phyloP scores from a whole-genome alignment of 2,113 vertebrate species.

The Rhineura floridana region DNA sequence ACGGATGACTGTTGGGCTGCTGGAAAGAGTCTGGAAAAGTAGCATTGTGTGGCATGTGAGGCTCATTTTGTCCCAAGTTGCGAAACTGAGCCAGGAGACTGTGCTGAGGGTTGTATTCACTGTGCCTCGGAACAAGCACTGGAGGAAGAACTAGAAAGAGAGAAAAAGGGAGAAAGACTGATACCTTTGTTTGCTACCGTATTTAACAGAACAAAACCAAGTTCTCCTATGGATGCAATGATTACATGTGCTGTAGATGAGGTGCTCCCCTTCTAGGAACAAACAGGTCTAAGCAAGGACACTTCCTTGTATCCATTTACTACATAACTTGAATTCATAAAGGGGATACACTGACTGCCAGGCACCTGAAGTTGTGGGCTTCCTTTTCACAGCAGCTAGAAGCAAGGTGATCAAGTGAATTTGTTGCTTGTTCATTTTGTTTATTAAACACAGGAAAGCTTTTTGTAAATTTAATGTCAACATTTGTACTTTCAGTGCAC shows the following conservation, averaged over 20 bases:
- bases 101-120: slow-evolving; percentile 98
- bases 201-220: background rate
- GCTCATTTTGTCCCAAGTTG: slow-evolving; percentile 92
- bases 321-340: background rate
- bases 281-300: slow-evolving; percentile 44
- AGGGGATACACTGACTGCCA: background rate
- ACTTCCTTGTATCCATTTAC: slow-evolving; percentile 15
- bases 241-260: slow-evolving; percentile 28
- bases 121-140: slow-evolving; percentile 97
- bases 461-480: background rate
- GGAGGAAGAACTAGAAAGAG: slow-evolving; percentile 89
- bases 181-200: background rate
- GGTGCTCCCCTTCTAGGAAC: background rate
- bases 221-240: background rate
- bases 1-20: slow-evolving; percentile 82
- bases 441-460: rapidly evolving
- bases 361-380: background rate
- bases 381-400: slow-evolving; percentile 32
- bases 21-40: slow-evolving; percentile 93
- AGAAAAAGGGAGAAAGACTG: slow-evolving; percentile 24
- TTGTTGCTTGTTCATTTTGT: background rate
- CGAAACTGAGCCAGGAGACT: slow-evolving; percentile 96
- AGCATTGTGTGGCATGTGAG: slow-evolving; percentile 97
- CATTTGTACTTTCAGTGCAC: slow-evolving; percentile 1
- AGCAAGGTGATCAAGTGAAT: background rate